Evolutionary conservation across 2,797 vertebrate species (phyloP).

Genomic region (Scomberomorus guttatus): DNA sequence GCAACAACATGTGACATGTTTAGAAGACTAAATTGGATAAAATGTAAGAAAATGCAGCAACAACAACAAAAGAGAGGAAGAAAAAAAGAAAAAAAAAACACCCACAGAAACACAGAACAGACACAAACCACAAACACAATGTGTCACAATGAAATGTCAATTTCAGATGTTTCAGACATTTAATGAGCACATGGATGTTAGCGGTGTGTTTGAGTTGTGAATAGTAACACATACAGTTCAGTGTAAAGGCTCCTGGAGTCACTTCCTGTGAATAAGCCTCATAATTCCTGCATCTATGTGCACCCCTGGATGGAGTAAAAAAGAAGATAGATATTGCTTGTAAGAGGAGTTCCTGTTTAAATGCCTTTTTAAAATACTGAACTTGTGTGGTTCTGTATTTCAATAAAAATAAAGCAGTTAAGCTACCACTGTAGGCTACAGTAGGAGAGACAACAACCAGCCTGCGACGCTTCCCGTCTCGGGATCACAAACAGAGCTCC

Average conservation of each 20-base stretch:
- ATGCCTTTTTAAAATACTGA: slow-evolving; percentile 40
- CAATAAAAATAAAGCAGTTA: slow-evolving; percentile 45
- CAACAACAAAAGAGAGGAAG: slow-evolving; percentile 23
- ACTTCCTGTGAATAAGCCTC: slow-evolving; percentile 1
- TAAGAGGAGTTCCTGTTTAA: slow-evolving; percentile 41
- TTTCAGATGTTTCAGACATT: slow-evolving; percentile 9
- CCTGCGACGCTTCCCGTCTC: slow-evolving; percentile 25
- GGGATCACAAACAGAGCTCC: slow-evolving; percentile 44
- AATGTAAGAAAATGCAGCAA: slow-evolving; percentile 21
- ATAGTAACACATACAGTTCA: slow-evolving; percentile 24
- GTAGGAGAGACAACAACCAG: slow-evolving; percentile 33
- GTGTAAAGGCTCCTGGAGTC: neutral
- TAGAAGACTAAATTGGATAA: slow-evolving; percentile 26
- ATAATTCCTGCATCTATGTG: slow-evolving; percentile 11
- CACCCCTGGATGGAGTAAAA: neutral
- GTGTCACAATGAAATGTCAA: slow-evolving; percentile 8
- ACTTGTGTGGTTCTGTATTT: slow-evolving; percentile 28
- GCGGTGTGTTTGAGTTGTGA: slow-evolving; percentile 7
- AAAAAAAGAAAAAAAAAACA: slow-evolving; percentile 7
- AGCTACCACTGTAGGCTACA: slow-evolving; percentile 8
- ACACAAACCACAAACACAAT: neutral
- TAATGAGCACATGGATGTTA: neutral
- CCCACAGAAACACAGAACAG: slow-evolving; percentile 16
- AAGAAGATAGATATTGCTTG: slow-evolving; percentile 25
- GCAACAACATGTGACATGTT: slow-evolving; percentile 14